Evolutionary conservation across 2,797 vertebrate genomes (phyloP), one percentile per base, ranked within the genome.

Genomic region (Setipinna tenuifilis): DNA sequence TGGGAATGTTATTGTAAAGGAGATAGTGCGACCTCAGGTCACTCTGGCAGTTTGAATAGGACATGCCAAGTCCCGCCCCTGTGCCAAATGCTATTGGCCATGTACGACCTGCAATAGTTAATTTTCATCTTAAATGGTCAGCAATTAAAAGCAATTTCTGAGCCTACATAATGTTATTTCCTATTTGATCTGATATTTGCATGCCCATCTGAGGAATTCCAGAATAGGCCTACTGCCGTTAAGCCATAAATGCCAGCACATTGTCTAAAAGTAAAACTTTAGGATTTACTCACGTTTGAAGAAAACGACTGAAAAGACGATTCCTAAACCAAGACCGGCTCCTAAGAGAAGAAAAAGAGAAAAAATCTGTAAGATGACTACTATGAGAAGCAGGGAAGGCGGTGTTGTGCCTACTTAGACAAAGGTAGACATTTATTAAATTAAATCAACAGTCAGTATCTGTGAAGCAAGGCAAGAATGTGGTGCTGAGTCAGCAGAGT

Each of bases 31-130:
- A 93, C 91, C 96, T 96, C 90, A 99, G 95, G 93, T 99, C 97
- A 31, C 97, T 97, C 88, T 99, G 98, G 94, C 98, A 99, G 94
- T 99, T 99, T 90, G 97, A 97, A 83, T 97, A 98, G 4, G 98
- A 97, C 98, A 99, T 99, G 88, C 98, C 98, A 41, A 99, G 91
- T 35, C 98, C 98, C 44, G 94, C 93, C 88, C 97, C 98, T 0
- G 96, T 95, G 82, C 97, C 96, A 57, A 99, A 96, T 0, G 95
- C 94, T 11, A 99, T 93, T 0, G 98, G 98, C 96, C 97, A 98
- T 21, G 95, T 97, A 94, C 94, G 97, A 91, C 98, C 98, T 99
- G 88, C 44, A 85, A 83, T 62, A 58, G 59, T 16, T 84, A 78
- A 71, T 44, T 50, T 54, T 3, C 54, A 12, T 58, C 2, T 16